Base-by-base conservation (phyloP, 2,113 vertebrate species). In the Limnothrissa miodon region DNA sequence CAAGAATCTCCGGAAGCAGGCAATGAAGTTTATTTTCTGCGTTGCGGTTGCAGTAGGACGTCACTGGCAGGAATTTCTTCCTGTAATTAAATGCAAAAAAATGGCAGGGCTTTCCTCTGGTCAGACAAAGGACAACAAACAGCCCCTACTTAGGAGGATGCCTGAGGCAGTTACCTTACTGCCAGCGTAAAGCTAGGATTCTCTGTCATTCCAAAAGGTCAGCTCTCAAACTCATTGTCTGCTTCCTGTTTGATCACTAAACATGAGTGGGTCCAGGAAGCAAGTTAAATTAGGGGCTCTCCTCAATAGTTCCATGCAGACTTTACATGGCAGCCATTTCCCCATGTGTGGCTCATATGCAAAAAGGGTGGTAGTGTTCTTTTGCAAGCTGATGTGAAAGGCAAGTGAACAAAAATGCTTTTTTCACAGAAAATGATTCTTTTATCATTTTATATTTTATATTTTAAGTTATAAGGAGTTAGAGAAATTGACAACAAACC, bases 171-270 rank as follows among this genome's bases (percentile, higher is more conserved):
- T 74, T 44, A 13, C 39, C 15, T 13, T 4, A 79, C 21, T 56
- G 70, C 39, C 80, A 78, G 66, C 29, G 11, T 70, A 46, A 84
- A 39, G 66, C 33, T 36, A 23, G 80, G 25, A 46, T 79, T 39
- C 78, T 80, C 42, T 56, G 80, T 83, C 80, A 82, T 59, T 85
- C 78, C 19, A 0, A 53, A 82, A 88, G 87, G 85, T 86, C 83
- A 88, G 79, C 36, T 7, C 21, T 42, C 53, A 80, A 23, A 84
- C 56, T 85, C 44, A 78, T 44, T 83, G 46, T 33, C 9, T 78
- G 56, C 78, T 86, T 86, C 81, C 87, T 83, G 53, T 51, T 84
- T 78, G 83, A 42, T 33, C 81, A 82, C n/a, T 29, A 78, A 80
- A 79, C 8, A 79, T 39, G 0, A 21, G 80, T 46, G 78, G 33